Conservation (phyloP, 2,113 vertebrate species). For the Hydrochoerus hydrochaeris region DNA sequence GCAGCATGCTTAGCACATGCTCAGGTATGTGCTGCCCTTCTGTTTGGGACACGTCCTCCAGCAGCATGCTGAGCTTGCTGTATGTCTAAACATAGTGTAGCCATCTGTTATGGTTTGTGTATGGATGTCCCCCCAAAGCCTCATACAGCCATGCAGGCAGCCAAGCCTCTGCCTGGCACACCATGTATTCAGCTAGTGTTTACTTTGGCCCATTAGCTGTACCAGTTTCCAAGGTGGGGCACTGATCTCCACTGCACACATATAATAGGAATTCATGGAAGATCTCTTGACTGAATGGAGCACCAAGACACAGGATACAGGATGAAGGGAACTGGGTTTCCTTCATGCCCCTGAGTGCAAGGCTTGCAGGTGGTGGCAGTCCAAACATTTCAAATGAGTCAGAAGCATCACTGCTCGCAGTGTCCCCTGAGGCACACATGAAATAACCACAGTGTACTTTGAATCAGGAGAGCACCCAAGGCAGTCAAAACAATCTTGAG, state of each 20-base stretch:
- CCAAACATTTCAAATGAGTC: constrained; percentile 18
- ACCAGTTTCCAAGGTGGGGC: background rate
- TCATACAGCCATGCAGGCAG: no score
- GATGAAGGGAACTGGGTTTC: background rate
- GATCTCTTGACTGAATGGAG: no score
- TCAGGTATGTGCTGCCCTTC: no score
- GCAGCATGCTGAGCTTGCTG: background rate
- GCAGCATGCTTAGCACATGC: no score
- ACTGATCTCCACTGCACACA: background rate
- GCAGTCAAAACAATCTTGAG: background rate
- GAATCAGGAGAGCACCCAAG: background rate
- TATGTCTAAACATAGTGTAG: background rate
- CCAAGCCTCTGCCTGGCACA: background rate
- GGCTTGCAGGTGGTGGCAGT: background rate
- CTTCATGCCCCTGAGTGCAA: background rate
- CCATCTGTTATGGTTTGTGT: no score
- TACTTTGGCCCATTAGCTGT: no score
- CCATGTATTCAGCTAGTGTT: background rate
- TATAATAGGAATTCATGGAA: background rate
- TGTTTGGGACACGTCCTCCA: background rate
- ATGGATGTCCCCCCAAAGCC: no score
- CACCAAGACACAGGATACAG: background rate
- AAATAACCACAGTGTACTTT: background rate
- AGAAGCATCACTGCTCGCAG: background rate
- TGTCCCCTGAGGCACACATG: background rate